Evolutionary conservation across 2,888 invertebrate genomes (phyloP), one percentile per base, ranked within the genome.

Genomic region (Epirrita christyi): DNA sequence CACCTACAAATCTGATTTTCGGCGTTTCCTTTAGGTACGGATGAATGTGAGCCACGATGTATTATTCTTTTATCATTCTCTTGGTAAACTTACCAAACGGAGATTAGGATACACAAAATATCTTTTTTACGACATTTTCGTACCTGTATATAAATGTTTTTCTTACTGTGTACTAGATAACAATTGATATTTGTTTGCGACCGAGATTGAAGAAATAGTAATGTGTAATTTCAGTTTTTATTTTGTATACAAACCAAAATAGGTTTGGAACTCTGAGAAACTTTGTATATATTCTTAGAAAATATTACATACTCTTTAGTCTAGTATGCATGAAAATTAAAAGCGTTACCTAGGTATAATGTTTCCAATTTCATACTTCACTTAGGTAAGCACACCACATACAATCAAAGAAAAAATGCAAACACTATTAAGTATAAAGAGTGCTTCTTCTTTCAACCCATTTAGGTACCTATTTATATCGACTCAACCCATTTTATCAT

Each of bases 1-100:
- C 45, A 61, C 53, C 57, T 56, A 60, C 53, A 50, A 54, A 44
- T 58, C 58, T 53, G 49, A 53, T 58, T 53, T 51, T 34, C 29
- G 50, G 36, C 27, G 50, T 42, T 56, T 56, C 42, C 37, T 37
- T 46, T 53, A 41, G 46, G 41, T 21, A 44, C 28, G 34, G 40
- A 34, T 45, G 36, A 53, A 40, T 36, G 36, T 29, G 34, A 36
- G 45, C 13, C 13, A 36, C 29, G 29, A 44, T 45, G 45, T 43
- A 57, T 28, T 58, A 49, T 50, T 43, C 32, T 49, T 54, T 42
- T 37, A 13, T 41, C 27, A 38, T 54, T 54, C 37, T 11, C 27
- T 45, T 41, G 29, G 44, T 36, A 48, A 52, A 48, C 34, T 49
- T 36, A 42, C 38, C 28, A n/a, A 49, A 41, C 10, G 29, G 40